Evolutionary conservation across 2,797 vertebrate genomes (phyloP).

Genomic region (Typhlichthys subterraneus): DNA sequence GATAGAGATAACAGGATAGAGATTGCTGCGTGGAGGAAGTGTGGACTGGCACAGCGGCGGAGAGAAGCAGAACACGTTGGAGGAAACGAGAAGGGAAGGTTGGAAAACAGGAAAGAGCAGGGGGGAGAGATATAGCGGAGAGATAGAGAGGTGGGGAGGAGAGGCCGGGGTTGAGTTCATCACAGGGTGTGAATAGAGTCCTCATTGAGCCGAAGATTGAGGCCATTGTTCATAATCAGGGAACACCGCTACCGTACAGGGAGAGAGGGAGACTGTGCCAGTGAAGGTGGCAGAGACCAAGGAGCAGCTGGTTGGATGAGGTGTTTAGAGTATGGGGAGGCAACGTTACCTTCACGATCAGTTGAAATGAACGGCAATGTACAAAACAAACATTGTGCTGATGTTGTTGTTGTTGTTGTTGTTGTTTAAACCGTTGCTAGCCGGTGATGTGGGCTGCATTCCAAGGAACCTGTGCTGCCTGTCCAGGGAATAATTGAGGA

Average conservation of each 20-base stretch:
- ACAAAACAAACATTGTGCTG: no score
- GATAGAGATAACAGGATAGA: slow-evolving; percentile 54
- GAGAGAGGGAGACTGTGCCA: slow-evolving; percentile 29
- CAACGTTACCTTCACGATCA: no score
- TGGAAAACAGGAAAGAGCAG: slow-evolving; percentile 26
- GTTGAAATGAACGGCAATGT: no score
- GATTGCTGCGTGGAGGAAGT: slow-evolving; percentile 23
- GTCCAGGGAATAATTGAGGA: no score
- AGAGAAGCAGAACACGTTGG: slow-evolving; percentile 29
- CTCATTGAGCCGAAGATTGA: slow-evolving; percentile 73
- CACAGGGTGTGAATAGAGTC: slow-evolving; percentile 58
- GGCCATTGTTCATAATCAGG: slow-evolving; percentile 70
- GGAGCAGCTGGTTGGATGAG: neutral
- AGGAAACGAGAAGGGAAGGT: slow-evolving; percentile 23
- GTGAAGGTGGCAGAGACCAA: slow-evolving; percentile 18
- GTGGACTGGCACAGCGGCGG: slow-evolving; percentile 10
- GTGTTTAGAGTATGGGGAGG: slow-evolving; percentile 6
- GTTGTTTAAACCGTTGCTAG: no score
- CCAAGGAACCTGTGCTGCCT: no score
- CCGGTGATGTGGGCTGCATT: no score
- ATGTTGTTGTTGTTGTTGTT: no score
- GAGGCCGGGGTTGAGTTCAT: slow-evolving; percentile 5
- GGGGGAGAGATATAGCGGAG: neutral
- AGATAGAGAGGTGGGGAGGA: slow-evolving; percentile 13
- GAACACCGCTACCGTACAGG: slow-evolving; percentile 43